Evolutionary conservation across 2,797 vertebrate genomes (phyloP), one percentile per base, ranked within the genome.

Genomic region (Dipus sagitta): DNA sequence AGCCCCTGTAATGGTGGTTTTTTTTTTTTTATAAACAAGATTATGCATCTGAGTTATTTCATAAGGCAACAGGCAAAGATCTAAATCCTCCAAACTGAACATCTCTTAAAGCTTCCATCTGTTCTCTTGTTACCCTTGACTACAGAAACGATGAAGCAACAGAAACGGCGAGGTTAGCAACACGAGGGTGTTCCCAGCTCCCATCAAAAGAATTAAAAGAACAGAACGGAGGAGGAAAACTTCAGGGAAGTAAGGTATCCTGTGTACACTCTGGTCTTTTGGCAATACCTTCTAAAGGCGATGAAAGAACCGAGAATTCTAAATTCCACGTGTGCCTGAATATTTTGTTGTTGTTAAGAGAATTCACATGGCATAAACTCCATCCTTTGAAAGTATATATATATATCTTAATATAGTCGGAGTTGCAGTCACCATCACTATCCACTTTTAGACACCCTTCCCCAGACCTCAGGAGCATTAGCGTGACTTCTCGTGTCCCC

Each of bases 271-370:
- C n/a, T 62, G 90, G 76, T 71, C 70, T 90, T 90, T 96, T 32
- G 77, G 72, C 58, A 75, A 30, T 12, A 38, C 14, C 3, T n/a
- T 96, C 80, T 72, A 42, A 94, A 96, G 95, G 77, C 74, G 94
- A 91, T 58, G n/a, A 87, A 80, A 97, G 62, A 96, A 21, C 74
- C 79, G 3, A 1, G 70, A 71, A 96, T 96, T 89, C 97, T 97
- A 97, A 95, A 89, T 75, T 7, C 70, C 92, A 95, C 84, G 95
- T 92, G 32, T 77, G 86, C 95, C 97, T 97, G 94, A 94, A 97
- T 81, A 95, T 97, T 97, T 96, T 97, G 97, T 96, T 93, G 90
- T 89, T 83, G 64, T 86, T 84, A 74, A 80, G n/a, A 89, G 14
- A 91, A 96, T 74, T 83, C 85, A 88, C 32, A 82, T 17, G 64